Percentiles rank a stretch among this genome's conserved stretches.
Evolutionary conservation across 2,888 invertebrate genomes (phyloP).

Genomic region (Strigamia maritima): DNA sequence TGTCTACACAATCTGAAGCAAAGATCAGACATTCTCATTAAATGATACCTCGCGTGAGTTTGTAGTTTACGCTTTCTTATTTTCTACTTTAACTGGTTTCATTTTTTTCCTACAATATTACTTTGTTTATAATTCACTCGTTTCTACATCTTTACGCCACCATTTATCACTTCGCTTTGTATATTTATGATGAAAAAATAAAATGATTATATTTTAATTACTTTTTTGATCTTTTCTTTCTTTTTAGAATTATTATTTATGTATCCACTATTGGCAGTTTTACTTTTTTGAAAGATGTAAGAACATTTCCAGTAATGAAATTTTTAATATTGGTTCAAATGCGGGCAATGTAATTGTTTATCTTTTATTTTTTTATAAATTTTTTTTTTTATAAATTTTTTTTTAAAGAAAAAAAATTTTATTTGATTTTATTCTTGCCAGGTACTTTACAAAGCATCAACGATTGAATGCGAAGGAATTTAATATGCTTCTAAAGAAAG

Average conservation of each 20-base stretch:
- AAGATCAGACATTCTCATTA: slow-evolving; percentile 8
- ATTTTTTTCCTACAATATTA: background rate
- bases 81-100: background rate
- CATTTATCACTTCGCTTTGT: background rate
- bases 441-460: too few relatives aligned
- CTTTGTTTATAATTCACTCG: background rate
- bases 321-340: background rate
- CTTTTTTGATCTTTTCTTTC: background rate
- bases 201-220: background rate
- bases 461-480: background rate
- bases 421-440: too few relatives aligned
- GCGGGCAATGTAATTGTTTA: background rate
- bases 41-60: background rate
- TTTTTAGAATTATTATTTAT: background rate
- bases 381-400: too few relatives aligned
- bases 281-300: too few relatives aligned
- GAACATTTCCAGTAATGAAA: too few relatives aligned
- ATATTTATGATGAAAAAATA: background rate
- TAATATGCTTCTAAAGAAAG: background rate
- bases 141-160: background rate
- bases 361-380: too few relatives aligned
- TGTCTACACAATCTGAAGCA: background rate
- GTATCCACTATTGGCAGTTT: too few relatives aligned
- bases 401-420: too few relatives aligned
- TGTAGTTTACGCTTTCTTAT: background rate